Percentiles rank a stretch among this genome's conserved stretches.
These are phyloP conservation scores for Pipistrellus nathusii DNA, from an alignment of 2,797 vertebrate species.

Conservation along the genomic window DNA sequence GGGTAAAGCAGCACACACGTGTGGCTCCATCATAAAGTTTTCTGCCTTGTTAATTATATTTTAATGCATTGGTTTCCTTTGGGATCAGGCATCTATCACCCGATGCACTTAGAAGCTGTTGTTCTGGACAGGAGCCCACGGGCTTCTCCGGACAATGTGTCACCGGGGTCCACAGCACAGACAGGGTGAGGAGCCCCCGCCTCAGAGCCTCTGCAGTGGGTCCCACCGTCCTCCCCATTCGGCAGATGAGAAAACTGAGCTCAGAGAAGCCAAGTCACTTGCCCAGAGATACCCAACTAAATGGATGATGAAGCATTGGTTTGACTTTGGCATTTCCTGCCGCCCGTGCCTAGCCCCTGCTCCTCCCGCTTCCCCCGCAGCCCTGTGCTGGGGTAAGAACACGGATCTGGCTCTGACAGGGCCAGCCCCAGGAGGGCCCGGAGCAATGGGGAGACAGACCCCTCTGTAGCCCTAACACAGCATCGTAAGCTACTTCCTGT, in stretches of 20 bases:
- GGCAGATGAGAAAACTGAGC: background rate
- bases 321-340: background rate
- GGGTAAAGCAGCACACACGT: background rate
- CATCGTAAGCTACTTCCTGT: background rate
- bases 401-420: background rate
- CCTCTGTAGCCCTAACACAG: background rate
- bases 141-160: background rate
- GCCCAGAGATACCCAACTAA: background rate
- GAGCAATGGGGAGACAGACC: background rate
- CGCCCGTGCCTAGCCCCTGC: background rate
- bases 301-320: background rate
- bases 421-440: background rate
- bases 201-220: background rate
- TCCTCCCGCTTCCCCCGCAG: background rate
- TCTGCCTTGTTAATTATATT: background rate
- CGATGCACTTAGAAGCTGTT: background rate
- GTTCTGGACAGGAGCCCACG: background rate
- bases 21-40: background rate
- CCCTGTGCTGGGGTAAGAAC: background rate
- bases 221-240: background rate
- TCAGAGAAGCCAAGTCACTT: background rate
- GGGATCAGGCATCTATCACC: background rate
- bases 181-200: too few relatives aligned
- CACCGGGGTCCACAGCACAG: rapidly evolving
- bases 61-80: background rate